Evolutionary conservation across 2,888 invertebrate genomes (phyloP), one percentile per base, ranked within the genome.

Genomic region (Orchesella flavescens): DNA sequence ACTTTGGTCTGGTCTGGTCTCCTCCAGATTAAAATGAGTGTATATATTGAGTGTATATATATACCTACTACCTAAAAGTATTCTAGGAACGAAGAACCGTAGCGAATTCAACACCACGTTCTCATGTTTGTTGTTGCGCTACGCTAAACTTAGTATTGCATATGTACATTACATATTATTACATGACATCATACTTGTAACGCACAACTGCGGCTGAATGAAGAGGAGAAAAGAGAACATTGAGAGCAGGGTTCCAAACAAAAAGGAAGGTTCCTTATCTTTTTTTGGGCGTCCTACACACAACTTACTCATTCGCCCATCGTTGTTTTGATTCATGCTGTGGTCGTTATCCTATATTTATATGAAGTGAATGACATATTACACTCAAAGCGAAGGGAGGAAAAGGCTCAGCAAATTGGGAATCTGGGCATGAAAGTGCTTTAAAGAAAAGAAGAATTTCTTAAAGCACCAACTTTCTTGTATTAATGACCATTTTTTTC

Each of bases 11-110:
- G 53, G 15, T 53, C 63, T 63, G 12, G 65, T 49, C 75, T 65
- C n/a, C 65, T 63, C 75, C 34, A 75, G 75, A 65, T 75, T 75
- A 65, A 75, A 65, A 63, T 34, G 34, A 34, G n/a, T n/a, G n/a
- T n/a, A 34, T 34, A 34, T 34, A 34, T 7, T 34, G n/a, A n/a
- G n/a, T n/a, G n/a, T n/a, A n/a, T n/a, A n/a, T 61, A 74, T 74
- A 74, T 19, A 53, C 49, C 5, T 49, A 61, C 23, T n/a, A 73
- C 43, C 4, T 15, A 59, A 21, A 55, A 72, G 34, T 34, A 2
- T 53, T 19, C 55, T 9, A 44, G 73, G 59, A 46, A 59, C 46
- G 21, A 44, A 73, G 61, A 44, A 61, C 19, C 63, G 74, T n/a
- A 17, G 19, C 24, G 19, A 75, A 75, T 76, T 68, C 57, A 68